Base-by-base conservation (phyloP, 2,888 invertebrate species). In the Colostygia pectinataria region DNA sequence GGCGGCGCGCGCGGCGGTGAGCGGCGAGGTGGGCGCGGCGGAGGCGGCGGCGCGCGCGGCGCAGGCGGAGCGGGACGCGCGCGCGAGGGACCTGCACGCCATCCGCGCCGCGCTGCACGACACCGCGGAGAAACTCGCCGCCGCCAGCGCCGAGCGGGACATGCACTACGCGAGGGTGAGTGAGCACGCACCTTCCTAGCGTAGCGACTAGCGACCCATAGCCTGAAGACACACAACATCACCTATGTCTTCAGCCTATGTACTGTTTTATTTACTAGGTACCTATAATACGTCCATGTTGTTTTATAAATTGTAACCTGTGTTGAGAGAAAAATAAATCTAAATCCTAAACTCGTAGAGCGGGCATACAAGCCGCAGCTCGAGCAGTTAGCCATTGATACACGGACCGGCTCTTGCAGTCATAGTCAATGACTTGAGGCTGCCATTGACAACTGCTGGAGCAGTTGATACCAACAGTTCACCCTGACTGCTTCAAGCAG, bases 1-100 rank as follows among this genome's bases (percentile, higher is more conserved):
- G 49, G 95, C 96, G 61, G 97, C 97, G 70, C 94, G 97, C 54
- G 93, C 94, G 53, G 91, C 95, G 15, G 90, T 97, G 47, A 95
- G 96, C 70, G 93, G 95, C n/a, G 98, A 99, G 72, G 90, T 96
- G 43, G 94, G 83, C n/a, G 74, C 87, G 28, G 87, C 87, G 7
- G 90, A 90, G 66, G 80, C 86, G 43, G 77, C 81, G 15, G 83
- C 83, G 33, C 80, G 88, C 49, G 71, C 79, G 12, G 85, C 90
- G n/a, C 71, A 71, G 32, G 80, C 77, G 13, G 89, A 89, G 65
- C 91, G 96, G 13, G 88, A 89, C 65, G 78, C 83, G 45, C 74
- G 89, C 54, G 68, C 79, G 1, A 74, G 90, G 4, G 89, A 88
- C 60, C 65, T 89, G 64, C 77, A 77, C 55, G 78, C 82, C 36